Evolutionary conservation across 2,888 invertebrate genomes (phyloP), one percentile per base, ranked within the genome.

Genomic region (Caenorhabditis afra): DNA sequence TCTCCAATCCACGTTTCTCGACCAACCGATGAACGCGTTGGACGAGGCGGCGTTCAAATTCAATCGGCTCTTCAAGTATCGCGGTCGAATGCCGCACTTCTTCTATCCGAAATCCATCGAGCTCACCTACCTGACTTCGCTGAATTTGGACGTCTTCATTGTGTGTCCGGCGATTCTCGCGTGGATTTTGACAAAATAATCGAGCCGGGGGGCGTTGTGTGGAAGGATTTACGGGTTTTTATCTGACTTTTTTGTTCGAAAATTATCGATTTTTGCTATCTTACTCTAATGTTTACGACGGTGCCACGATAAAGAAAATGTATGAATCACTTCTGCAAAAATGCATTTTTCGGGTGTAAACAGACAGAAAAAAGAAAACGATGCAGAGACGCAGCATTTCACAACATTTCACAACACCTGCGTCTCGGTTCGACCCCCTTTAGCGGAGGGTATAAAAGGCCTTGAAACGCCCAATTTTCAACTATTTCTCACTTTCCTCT

Each of bases 51-150:
- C 67, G 10, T 74, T 67, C 47, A 73, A 73, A n/a, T 73, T 79
- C 47, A 35, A 59, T 5, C 20, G 64, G 41, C 64, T 79, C 11
- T 47, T 74, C 37, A 73, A 74, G 49, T 74, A 79, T n/a, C 20
- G 55, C n/a, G 79, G 73, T 0, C 55, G 41, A 59, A 73, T 79
- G 73, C 79, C 79, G 1, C 11, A 3, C 29, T 68, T 41, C 64
- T 79, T 79, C 47, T 79, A 79, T 22, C 73, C 79, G 12, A 73
- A 65, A 52, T 49, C 67, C 7, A 73, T 79, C 37, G 71, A 78
- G 45, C 53, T 71, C 0, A 41, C 29, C 1, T 73, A 67, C 57
- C 22, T 78, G 16, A 55, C 29, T 0, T 20, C 52, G 7, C 39
- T 77, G 47, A 77, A 77, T 71, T 55, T 77, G 44, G 77, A 77